Conservation (phyloP, 37 sponge, comb jelly and placozoan genomes). For the Axinella damicornis region DNA sequence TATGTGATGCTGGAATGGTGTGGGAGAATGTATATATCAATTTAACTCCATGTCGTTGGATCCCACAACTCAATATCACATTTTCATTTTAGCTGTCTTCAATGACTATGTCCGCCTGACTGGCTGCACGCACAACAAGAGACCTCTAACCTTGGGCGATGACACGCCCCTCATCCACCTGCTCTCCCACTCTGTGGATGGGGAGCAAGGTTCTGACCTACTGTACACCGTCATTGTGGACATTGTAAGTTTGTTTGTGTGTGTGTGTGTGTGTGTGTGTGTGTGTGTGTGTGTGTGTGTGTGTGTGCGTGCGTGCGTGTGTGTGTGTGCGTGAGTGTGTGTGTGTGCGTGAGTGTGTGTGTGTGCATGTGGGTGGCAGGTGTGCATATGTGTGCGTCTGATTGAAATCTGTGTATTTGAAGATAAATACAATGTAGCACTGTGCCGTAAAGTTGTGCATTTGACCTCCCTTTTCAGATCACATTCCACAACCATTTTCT, state of each 20-base stretch:
- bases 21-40: neutral
- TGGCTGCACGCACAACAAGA: conserved; percentile 51
- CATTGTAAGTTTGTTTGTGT: conserved; percentile 54
- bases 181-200: conserved; percentile 57
- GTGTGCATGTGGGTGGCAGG: too few relatives aligned
- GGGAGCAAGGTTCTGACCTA: conserved; percentile 55
- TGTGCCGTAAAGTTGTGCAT: too few relatives aligned
- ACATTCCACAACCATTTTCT: conserved; percentile 42
- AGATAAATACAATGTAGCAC: too few relatives aligned
- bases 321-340: too few relatives aligned
- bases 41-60: neutral
- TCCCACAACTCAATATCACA: neutral
- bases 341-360: too few relatives aligned
- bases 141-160: conserved; percentile 37
- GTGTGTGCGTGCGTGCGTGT: too few relatives aligned
- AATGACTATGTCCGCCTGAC: conserved; percentile 75
- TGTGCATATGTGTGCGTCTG: too few relatives aligned
- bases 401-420: too few relatives aligned
- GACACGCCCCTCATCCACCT: conserved; percentile 71
- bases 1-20: too few relatives aligned
- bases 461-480: too few relatives aligned
- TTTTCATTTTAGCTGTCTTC: conserved; percentile 41
- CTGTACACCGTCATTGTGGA: conserved; percentile 67
- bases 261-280: too few relatives aligned
- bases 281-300: too few relatives aligned